These are phyloP conservation scores for Nephrotoma flavescens DNA, from an alignment of 2,888 invertebrate species.

Conservation along the genomic window DNA sequence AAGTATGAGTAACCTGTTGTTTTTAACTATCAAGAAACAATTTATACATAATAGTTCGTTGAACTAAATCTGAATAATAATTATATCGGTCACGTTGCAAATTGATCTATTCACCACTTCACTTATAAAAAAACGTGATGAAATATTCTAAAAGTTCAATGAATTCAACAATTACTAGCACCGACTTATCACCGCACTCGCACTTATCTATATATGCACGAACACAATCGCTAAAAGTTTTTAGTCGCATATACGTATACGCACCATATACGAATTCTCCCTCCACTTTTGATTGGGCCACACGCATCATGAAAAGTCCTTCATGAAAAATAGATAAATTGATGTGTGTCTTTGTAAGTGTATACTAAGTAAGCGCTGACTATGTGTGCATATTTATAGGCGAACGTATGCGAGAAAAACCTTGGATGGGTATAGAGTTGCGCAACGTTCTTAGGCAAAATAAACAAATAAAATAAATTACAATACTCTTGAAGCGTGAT, in stretches of 20 bases:
- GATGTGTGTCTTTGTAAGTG: not conserved
- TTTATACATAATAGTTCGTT: too few relatives aligned
- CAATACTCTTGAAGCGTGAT: not conserved
- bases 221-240: not conserved
- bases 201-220: not conserved
- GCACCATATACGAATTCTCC: not conserved
- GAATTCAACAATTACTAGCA: not conserved
- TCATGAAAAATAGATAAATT: not conserved
- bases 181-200: too few relatives aligned
- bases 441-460: not conserved
- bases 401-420: not conserved
- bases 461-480: not conserved
- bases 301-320: not conserved
- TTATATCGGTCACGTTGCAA: too few relatives aligned
- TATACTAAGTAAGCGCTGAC: not conserved
- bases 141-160: not conserved
- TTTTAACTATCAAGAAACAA: too few relatives aligned
- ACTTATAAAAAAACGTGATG: not conserved
- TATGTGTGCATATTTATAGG: not conserved
- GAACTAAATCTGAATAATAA: too few relatives aligned
- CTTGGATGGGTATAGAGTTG: not conserved
- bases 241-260: not conserved
- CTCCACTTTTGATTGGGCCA: not conserved
- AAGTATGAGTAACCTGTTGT: too few relatives aligned
- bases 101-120: too few relatives aligned